Conservation (phyloP, 2,113 vertebrate species). For the Oryzias melastigma region DNA sequence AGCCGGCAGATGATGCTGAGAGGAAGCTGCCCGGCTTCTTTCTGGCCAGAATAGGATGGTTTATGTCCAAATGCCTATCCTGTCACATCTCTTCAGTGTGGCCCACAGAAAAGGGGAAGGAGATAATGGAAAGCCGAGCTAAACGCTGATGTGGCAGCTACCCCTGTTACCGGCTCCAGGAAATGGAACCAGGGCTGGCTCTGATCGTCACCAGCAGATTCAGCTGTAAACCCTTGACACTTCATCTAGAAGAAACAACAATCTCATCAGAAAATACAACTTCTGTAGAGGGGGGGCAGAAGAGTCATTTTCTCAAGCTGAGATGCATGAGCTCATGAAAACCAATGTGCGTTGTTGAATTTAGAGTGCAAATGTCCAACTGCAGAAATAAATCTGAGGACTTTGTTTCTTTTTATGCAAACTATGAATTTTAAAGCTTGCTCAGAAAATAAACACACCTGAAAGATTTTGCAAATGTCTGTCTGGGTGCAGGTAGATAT, state of each 20-base stretch:
- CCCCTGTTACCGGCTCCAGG: conserved; percentile 39
- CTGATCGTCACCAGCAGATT: conserved; percentile 19
- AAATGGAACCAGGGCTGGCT: conserved; percentile 27
- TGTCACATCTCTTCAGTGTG: conserved; percentile 27
- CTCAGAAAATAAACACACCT: background rate
- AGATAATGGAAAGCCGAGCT: conserved; percentile 22
- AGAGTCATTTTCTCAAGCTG: conserved; percentile 26
- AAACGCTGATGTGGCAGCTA: conserved; percentile 38
- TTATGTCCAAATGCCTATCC: conserved; percentile 22
- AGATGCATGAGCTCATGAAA: conserved; percentile 23
- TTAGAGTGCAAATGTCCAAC: background rate
- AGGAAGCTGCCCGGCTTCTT: conserved; percentile 2
- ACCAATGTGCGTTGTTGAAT: conserved; percentile 5
- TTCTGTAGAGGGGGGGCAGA: conserved; percentile 14
- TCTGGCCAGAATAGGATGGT: conserved; percentile 24
- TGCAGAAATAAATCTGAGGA: background rate
- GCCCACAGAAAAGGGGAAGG: conserved; percentile 1
- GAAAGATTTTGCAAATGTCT: background rate
- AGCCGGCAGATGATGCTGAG: conserved; percentile 3
- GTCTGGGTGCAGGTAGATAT: background rate
- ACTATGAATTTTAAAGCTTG: conserved; percentile 1
- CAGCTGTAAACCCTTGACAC: conserved; percentile 33
- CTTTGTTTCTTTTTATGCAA: conserved; percentile 1
- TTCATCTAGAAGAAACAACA: conserved; percentile 30
- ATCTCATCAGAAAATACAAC: conserved; percentile 42